Conservation (phyloP, 2,888 invertebrate species). For the Brenthis ino region DNA sequence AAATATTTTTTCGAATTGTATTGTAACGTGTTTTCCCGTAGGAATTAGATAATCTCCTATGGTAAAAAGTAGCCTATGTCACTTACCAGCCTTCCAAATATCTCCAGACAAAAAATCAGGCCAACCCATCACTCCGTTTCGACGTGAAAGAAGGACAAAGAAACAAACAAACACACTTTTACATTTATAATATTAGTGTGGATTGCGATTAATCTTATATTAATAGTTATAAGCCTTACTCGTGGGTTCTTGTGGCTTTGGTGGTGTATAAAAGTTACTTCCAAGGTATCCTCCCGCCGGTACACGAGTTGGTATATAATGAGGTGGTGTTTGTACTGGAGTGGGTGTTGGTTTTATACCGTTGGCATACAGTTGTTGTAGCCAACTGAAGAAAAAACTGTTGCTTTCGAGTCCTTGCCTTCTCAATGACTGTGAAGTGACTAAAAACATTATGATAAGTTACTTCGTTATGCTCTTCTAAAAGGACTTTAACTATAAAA, state of each 20-base stretch:
- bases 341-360: not conserved
- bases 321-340: slow-evolving; percentile 26
- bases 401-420: slow-evolving; percentile 41
- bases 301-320: slow-evolving; percentile 47
- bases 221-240: slow-evolving; percentile 46
- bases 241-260: slow-evolving; percentile 57
- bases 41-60: too few relatives aligned
- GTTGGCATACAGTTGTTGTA: slow-evolving; percentile 7
- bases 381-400: slow-evolving; percentile 23
- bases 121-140: too few relatives aligned
- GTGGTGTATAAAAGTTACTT: slow-evolving; percentile 61
- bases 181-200: too few relatives aligned
- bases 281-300: slow-evolving; percentile 65
- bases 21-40: too few relatives aligned
- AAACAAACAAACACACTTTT: too few relatives aligned
- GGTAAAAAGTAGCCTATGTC: too few relatives aligned
- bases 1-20: too few relatives aligned
- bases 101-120: too few relatives aligned
- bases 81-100: too few relatives aligned
- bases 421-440: slow-evolving; percentile 48
- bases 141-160: too few relatives aligned
- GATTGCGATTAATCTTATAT: too few relatives aligned
- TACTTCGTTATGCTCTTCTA: not conserved
- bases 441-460: slow-evolving; percentile 43
- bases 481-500: not conserved